Evolutionary conservation across 1,140 invertebrate species (phyloP).

Genomic region (Bombus impatiens): DNA sequence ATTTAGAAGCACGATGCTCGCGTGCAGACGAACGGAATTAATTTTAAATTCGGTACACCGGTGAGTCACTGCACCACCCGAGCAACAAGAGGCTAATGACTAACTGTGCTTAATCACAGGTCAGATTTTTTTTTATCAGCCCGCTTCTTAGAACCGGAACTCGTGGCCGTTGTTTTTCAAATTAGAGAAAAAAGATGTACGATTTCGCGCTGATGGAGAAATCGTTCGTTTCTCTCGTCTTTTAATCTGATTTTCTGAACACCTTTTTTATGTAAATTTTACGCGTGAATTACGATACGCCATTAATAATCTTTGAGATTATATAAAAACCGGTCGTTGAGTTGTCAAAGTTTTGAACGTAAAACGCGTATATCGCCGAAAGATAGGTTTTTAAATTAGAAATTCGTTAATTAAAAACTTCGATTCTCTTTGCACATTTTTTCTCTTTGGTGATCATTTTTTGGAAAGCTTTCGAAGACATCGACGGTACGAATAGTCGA

Average conservation of each 20-base stretch:
- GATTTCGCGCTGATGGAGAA: background rate
- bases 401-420: background rate
- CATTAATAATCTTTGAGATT: too few species aligned
- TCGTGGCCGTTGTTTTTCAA: background rate
- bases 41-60: conserved; percentile 34
- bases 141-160: background rate
- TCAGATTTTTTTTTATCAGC: background rate
- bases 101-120: conserved; percentile 22
- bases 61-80: conserved; percentile 21
- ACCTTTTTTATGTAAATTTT: background rate
- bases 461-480: background rate
- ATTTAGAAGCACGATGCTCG: conserved; percentile 12
- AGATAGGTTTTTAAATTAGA: background rate
- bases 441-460: background rate
- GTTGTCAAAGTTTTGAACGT: too few species aligned
- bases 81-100: conserved; percentile 19
- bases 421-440: too few species aligned
- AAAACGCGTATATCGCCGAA: too few species aligned
- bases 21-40: conserved; percentile 36
- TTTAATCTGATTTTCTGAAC: background rate
- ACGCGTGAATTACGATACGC: background rate
- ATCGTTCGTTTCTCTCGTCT: background rate
- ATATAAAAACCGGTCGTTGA: too few species aligned
- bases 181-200: background rate
- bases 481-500: background rate